phyloP scores from a whole-genome alignment of 2,888 invertebrate species.

The Aplocera efformata region DNA sequence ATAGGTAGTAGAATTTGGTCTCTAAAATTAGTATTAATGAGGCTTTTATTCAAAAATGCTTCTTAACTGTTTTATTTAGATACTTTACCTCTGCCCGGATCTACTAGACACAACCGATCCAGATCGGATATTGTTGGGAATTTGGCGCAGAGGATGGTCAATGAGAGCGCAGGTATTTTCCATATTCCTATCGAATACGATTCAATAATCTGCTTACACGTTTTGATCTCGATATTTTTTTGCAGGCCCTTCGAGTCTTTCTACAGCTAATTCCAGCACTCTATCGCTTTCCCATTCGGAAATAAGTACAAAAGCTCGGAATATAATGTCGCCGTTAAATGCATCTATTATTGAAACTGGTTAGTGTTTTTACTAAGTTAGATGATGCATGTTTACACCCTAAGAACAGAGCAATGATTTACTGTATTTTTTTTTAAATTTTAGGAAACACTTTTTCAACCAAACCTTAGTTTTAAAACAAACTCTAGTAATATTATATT shows the following conservation, averaged over 20 bases:
- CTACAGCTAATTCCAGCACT: conserved; percentile 51
- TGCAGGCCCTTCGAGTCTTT: conserved; percentile 61
- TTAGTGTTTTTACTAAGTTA: conserved; percentile 34
- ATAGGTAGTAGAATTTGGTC: too few species aligned
- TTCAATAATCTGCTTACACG: too few species aligned
- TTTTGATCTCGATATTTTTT: conserved; percentile 8
- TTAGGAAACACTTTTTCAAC: too few species aligned
- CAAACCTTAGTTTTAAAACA: too few species aligned
- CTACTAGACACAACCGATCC: conserved; percentile 63
- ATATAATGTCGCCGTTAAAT: conserved; percentile 64
- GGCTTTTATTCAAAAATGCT: too few species aligned
- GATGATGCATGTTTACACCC: too few species aligned
- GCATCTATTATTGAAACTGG: conserved; percentile 85
- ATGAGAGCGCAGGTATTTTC: conserved; percentile 59
- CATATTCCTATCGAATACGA: neutral
- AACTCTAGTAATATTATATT: too few species aligned
- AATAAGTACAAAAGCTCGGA: conserved; percentile 64
- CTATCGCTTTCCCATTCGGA: conserved; percentile 67
- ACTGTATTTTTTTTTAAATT: too few species aligned
- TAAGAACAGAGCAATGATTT: too few species aligned
- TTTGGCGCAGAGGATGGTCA: conserved; percentile 63
- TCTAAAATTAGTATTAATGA: too few species aligned
- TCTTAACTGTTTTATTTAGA: conserved; percentile 34
- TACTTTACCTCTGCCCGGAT: conserved; percentile 52
- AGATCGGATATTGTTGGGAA: conserved; percentile 72